Base-by-base conservation (phyloP, 2,797 vertebrate species). In the Molossus alvarezi region DNA sequence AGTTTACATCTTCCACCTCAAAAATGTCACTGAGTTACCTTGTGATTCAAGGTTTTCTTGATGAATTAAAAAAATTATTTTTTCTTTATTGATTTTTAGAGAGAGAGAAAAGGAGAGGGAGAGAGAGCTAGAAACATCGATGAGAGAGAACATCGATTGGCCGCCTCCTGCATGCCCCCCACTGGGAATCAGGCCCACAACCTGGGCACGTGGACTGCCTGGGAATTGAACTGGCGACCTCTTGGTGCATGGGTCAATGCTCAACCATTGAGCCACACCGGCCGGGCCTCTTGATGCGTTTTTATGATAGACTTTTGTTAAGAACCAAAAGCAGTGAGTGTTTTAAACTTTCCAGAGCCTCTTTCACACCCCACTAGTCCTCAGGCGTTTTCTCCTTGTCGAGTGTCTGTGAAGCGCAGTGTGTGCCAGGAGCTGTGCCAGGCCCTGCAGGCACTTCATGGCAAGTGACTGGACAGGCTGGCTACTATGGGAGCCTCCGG, bases 241-340 rank as follows among this genome's bases (percentile, higher is more conserved):
- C 41, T 45, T 45, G 41, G 41, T 45, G 41, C 41, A 45, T 45
- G 41, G 41, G 41, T 45, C 41, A 6, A 45, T 45, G 41, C 41
- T 45, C 41, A 45, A 45, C 41, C 41, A 45, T 6, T 45, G 41
- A 45, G 41, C 41, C 41, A 45, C 41, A 45, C 41, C 41, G 41
- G 41, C 41, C 41, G 41, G 41, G 41, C 41, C 58, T 37, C 45
- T 86, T 82, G 75, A 23, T 84, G 53, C 48, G 41, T 71, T 89
- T 91, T 94, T 83, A 75, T 80, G 67, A 67, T 3, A 73, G 53
- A 67, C 23, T 92, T 92, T 86, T 89, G 14, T 58, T 94, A 88
- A 76, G 60, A 57, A 88, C 3, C 11, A 21, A 95, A 82, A 76
- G 65, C 53, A 90, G 77, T 18, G 20, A 71, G 53, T 77, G 72